Conservation (phyloP, 2,888 invertebrate species). For the Pandemis corylana region DNA sequence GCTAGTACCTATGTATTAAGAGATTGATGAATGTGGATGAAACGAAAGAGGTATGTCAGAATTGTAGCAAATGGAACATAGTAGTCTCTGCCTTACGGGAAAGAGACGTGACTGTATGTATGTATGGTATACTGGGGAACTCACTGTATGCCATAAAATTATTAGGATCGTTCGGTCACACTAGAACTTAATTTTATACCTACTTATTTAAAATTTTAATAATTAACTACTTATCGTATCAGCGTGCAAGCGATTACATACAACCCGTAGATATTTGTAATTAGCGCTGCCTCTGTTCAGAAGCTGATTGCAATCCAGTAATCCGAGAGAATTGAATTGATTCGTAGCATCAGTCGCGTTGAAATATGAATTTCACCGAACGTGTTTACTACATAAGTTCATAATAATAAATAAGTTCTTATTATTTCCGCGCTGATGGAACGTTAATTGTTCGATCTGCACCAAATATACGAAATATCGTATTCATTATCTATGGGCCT, state of each 20-base stretch:
- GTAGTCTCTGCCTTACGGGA: no score
- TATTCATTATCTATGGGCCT: not conserved
- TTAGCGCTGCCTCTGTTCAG: constrained; percentile 20
- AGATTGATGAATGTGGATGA: no score
- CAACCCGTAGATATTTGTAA: constrained; percentile 1
- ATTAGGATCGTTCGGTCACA: no score
- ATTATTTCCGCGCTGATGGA: not conserved
- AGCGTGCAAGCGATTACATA: constrained; percentile 1
- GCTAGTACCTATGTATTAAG: no score
- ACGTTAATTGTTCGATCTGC: not conserved
- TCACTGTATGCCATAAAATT: no score
- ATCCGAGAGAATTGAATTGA: constrained; percentile 29
- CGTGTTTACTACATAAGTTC: not conserved
- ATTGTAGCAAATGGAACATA: no score
- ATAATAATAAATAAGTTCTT: not conserved
- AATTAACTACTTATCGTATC: constrained; percentile 13
- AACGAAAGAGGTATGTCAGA: no score
- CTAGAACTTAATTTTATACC: not conserved
- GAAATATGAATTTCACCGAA: not conserved
- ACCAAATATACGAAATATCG: not conserved
- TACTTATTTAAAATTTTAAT: not conserved
- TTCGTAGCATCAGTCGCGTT: not conserved
- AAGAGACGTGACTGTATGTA: no score
- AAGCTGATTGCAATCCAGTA: constrained; percentile 33
- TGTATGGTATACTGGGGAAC: no score